Percentiles rank a stretch among this genome's conserved stretches.
phyloP scores from a whole-genome alignment of 2,888 invertebrate species.

The Oscheius onirici region DNA sequence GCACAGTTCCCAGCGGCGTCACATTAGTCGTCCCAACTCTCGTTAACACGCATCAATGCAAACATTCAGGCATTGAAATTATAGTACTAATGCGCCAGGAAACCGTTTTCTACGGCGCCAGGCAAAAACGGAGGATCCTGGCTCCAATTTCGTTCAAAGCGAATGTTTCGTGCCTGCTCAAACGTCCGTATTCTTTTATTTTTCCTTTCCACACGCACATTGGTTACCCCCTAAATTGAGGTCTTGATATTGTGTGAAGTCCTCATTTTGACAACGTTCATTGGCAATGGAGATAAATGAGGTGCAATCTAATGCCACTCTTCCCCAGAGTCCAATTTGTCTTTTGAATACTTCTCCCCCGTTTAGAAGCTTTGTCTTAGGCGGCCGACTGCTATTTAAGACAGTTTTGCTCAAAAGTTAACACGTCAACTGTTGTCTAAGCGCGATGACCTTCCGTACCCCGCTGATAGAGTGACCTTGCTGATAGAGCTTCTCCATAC shows the following conservation, averaged over 20 bases:
- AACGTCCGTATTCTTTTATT: neutral
- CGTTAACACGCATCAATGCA: conserved; percentile 28
- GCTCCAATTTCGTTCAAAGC: neutral
- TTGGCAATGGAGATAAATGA: conserved; percentile 21
- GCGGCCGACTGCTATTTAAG: no score
- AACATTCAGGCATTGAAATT: conserved; percentile 28
- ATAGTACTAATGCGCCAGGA: conserved; percentile 10
- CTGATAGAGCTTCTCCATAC: conserved; percentile 32
- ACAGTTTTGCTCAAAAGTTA: no score
- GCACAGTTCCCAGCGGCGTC: conserved; percentile 22
- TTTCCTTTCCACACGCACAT: neutral
- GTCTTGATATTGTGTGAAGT: neutral
- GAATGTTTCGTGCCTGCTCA: neutral
- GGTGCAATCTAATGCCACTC: conserved; percentile 3
- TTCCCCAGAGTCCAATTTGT: conserved; percentile 16
- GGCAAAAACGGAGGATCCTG: neutral
- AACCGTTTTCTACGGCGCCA: neutral
- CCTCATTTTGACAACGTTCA: neutral
- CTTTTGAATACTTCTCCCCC: neutral
- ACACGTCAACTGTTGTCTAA: neutral
- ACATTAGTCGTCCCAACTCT: conserved; percentile 27
- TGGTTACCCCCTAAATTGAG: neutral
- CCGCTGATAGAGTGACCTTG: conserved; percentile 36
- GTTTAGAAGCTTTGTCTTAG: no score
- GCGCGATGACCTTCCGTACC: conserved; percentile 29